Conservation (phyloP, 2,113 vertebrate species). For the Eidolon helvum region DNA sequence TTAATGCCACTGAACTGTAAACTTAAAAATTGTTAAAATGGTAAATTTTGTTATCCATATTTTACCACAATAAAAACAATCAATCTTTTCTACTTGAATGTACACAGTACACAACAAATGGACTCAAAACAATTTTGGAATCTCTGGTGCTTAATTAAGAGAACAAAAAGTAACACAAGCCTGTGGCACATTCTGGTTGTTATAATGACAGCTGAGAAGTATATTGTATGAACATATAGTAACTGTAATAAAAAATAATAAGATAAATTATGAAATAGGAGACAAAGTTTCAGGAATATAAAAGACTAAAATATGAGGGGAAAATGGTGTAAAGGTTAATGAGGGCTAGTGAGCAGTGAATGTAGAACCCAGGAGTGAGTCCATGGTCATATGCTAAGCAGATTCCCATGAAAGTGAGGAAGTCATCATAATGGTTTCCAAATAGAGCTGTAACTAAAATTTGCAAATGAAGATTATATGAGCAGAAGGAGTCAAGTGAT, state of each 20-base stretch:
- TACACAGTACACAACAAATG: neutral
- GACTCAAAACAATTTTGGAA: neutral
- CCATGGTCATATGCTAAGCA: neutral
- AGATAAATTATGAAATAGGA: neutral
- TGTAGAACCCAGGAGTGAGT: neutral
- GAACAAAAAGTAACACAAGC: neutral
- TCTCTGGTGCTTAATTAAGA: neutral
- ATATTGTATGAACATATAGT: neutral
- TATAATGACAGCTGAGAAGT: neutral
- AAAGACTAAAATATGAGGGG: neutral
- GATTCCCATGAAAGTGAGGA: neutral
- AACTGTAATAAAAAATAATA: neutral
- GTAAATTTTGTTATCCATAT: neutral
- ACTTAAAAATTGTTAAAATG: neutral
- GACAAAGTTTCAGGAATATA: neutral
- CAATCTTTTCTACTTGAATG: neutral
- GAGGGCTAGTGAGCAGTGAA: neutral
- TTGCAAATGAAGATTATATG: neutral
- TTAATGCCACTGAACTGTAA: neutral
- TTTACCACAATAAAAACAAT: neutral
- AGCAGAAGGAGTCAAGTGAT: neutral
- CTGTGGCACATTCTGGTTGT: neutral
- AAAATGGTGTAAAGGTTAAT: neutral
- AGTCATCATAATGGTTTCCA: neutral
- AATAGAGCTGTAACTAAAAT: constrained; percentile 8